Percentiles rank a stretch among this genome's conserved stretches.
phyloP scores from a whole-genome alignment of 2,113 vertebrate species.

The Dermatemys mawii region DNA sequence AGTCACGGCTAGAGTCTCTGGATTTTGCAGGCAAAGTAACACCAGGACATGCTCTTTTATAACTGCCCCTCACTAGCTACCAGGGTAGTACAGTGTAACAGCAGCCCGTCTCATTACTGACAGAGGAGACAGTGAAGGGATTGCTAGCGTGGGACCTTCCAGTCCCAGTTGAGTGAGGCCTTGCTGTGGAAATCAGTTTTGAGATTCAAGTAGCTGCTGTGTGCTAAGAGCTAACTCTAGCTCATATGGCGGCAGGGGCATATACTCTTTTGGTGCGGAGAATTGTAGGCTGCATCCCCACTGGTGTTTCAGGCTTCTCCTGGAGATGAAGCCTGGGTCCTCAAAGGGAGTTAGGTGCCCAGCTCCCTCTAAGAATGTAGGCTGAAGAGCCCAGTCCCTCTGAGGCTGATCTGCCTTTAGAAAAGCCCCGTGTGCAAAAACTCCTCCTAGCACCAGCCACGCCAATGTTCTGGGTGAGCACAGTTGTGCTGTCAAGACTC shows the following conservation, averaged over 20 bases:
- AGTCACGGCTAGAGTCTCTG: not conserved
- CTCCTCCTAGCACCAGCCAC: not conserved
- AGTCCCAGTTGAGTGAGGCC: not conserved
- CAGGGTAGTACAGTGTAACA: not conserved
- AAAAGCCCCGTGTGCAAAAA: not conserved
- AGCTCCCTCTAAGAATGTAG: too few relatives aligned
- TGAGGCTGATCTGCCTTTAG: not conserved
- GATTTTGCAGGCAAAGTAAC: not conserved
- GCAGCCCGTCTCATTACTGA: not conserved
- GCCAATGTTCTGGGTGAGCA: not conserved
- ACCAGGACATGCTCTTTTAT: not conserved
- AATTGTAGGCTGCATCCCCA: not conserved
- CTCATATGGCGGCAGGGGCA: not conserved
- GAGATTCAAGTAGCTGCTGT: not conserved
- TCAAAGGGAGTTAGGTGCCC: too few relatives aligned
- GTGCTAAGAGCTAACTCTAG: not conserved
- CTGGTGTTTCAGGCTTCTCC: not conserved
- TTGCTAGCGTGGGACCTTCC: not conserved
- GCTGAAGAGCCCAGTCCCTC: not conserved
- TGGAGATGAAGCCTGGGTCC: not conserved
- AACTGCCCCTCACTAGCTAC: not conserved
- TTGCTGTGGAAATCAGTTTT: not conserved
- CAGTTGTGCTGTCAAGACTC: too few relatives aligned
- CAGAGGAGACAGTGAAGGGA: not conserved
- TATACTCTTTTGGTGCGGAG: not conserved